Percentiles rank a stretch among this genome's conserved stretches.
phyloP scores from a whole-genome alignment of 1,140 invertebrate genomes.

The Tetramorium simillimum region DNA sequence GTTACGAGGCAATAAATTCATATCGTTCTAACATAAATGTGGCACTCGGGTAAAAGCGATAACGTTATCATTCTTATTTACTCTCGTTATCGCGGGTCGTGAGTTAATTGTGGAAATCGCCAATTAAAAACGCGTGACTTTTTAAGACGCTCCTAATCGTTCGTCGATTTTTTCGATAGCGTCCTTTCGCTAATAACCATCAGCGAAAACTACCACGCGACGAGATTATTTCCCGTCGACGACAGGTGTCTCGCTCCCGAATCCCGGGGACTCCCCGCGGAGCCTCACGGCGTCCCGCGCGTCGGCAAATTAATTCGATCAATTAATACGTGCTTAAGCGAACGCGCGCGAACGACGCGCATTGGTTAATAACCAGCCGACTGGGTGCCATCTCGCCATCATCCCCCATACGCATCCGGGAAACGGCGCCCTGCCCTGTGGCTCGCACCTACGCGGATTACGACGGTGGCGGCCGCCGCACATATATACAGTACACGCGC shows the following conservation, averaged over 20 bases:
- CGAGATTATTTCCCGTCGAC: neutral
- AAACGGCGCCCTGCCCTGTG: slow-evolving; percentile 65
- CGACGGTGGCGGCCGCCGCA: neutral
- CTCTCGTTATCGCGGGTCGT: neutral
- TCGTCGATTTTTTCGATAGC: neutral
- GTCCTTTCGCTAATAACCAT: neutral
- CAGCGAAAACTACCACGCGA: neutral
- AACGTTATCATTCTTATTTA: slow-evolving; percentile 21
- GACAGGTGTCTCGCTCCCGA: neutral
- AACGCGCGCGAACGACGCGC: slow-evolving; percentile 38
- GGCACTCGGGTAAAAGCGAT: neutral
- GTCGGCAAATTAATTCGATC: slow-evolving; percentile 77
- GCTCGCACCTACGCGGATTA: slow-evolving; percentile 58
- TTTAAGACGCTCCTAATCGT: neutral
- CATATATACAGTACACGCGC: neutral
- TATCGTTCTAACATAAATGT: neutral
- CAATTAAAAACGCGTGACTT: neutral
- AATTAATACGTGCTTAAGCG: slow-evolving; percentile 79
- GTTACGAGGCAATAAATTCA: neutral
- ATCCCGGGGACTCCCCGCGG: neutral
- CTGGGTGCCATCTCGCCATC: slow-evolving; percentile 51
- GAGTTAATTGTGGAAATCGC: neutral
- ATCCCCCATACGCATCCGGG: slow-evolving; percentile 32
- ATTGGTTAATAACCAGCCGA: slow-evolving; percentile 42
- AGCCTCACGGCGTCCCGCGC: slow-evolving; percentile 20